Conservation (phyloP, 2,113 vertebrate genomes). For the Rhadina sibilatrix region DNA sequence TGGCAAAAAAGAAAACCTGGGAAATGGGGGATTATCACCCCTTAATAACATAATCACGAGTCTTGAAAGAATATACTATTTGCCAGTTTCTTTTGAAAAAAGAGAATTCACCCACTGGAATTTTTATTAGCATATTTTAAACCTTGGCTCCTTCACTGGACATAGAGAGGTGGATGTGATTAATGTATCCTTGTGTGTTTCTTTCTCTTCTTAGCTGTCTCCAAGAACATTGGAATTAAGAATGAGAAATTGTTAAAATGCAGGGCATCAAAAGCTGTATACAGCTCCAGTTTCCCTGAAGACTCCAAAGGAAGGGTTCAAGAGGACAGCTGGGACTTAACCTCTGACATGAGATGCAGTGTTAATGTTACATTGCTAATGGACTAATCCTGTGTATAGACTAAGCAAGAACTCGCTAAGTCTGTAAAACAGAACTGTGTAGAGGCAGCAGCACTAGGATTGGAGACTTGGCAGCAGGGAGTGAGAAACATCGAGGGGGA, state of each 20-base stretch:
- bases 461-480: neutral
- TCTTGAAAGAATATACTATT: neutral
- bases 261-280: neutral
- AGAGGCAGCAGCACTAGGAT: neutral
- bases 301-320: neutral
- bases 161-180: neutral
- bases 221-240: neutral
- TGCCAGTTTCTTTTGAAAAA: neutral
- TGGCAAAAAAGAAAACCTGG: neutral
- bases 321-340: neutral
- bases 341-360: neutral
- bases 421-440: neutral
- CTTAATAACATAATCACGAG: neutral
- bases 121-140: neutral
- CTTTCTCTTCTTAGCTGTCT: neutral
- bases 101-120: neutral
- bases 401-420: neutral
- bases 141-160: neutral
- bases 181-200: neutral
- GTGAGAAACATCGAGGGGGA: neutral
- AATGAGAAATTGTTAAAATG: neutral
- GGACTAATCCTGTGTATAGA: neutral
- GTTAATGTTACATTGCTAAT: neutral
- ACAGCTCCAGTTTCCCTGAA: neutral
- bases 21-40: neutral